A percentile compares a stretch with the other conserved stretches of the same genome.
Conservation (phyloP, 1,140 invertebrate species). For the Penaeus indicus region DNA sequence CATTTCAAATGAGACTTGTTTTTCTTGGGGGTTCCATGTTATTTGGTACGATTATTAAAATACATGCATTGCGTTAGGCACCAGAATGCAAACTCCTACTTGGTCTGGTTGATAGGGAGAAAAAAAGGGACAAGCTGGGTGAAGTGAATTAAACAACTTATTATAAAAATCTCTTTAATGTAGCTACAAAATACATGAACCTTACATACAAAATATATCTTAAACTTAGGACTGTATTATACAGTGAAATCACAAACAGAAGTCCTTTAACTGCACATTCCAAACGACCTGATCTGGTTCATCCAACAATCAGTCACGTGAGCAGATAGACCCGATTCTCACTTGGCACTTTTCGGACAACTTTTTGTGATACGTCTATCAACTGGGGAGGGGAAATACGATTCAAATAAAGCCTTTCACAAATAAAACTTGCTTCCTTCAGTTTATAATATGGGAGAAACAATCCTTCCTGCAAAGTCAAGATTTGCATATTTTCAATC, state of each 20-base stretch:
- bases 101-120: no score
- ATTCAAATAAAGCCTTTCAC: slow-evolving; percentile 7
- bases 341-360: slow-evolving; percentile 29
- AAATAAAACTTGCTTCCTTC: not conserved
- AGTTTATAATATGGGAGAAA: no score
- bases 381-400: not conserved
- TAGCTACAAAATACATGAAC: slow-evolving; percentile 55
- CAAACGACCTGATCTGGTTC: slow-evolving; percentile 18
- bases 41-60: no score
- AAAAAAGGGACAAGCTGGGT: not conserved
- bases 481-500: no score
- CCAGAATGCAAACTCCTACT: no score
- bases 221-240: slow-evolving; percentile 27
- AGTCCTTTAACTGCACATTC: no score
- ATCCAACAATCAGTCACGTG: slow-evolving; percentile 6
- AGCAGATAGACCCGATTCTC: slow-evolving; percentile 13
- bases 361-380: not conserved
- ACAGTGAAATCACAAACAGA: not conserved
- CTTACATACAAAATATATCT: slow-evolving; percentile 29
- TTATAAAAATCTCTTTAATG: slow-evolving; percentile 55
- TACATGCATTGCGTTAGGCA: no score
- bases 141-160: not conserved
- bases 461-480: no score
- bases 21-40: no score
- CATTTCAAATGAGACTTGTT: no score